Base-by-base conservation (phyloP, 2,113 vertebrate genomes). In the Micronycteris hirsuta region DNA sequence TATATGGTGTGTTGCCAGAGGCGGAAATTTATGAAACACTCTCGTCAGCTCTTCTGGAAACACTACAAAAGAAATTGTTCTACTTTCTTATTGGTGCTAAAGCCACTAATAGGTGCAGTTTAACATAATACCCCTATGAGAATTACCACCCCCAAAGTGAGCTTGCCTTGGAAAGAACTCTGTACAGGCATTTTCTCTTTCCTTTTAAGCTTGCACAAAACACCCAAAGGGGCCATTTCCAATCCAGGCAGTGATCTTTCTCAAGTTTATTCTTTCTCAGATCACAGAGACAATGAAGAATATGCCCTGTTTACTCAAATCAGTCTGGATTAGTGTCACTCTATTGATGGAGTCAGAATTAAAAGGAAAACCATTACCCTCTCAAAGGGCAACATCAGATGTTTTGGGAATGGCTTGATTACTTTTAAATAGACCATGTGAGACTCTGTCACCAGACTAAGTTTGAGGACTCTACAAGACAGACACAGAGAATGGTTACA, bases 21-120 rank as follows among this genome's bases (percentile, higher is more conserved):
- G 86, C 97, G 49, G 97, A 98, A 98, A 98, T 97, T 98, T 98
- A 97, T 97, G 97, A 98, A 98, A 97, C 96, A 87, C 93, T 98
- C 97, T 96, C 94, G 83, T 96, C 98, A 98, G 93, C 97, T 95
- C 87, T 92, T 74, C 97, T 98, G 98, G 98, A 98, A 98, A 94
- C 87, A 97, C 98, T 98, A 98, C 98, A 98, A 98, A 98, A 98
- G 98, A 97, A 97, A 98, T 89, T 89, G 96, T 97, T 98, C 97
- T 96, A 92, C 91, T 26, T 95, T 97, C 98, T 97, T 97, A 98
- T 97, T 98, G 98, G 96, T 31, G 11, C 87, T 93, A 93, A 96
- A 97, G 96, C 96, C 91, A 96, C 94, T 96, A 97, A 96, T 98
- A 98, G 98, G 97, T 96, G 96, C 96, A 98, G 97, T 97, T 98